Evolutionary conservation across 2,797 vertebrate species (phyloP), one percentile per base, ranked within the genome.

Genomic region (Triplophysa yarkandensis): DNA sequence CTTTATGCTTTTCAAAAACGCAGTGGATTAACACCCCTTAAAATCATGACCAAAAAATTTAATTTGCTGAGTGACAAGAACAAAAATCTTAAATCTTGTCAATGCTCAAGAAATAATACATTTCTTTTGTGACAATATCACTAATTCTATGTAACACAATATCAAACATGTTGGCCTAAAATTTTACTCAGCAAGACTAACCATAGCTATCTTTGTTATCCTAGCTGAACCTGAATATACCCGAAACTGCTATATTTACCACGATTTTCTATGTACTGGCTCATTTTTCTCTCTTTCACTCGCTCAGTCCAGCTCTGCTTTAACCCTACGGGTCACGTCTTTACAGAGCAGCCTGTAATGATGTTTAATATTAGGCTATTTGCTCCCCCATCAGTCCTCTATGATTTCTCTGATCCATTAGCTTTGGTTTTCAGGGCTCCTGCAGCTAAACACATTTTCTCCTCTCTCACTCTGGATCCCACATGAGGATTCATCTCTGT

Each of bases 401-500:
- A 86, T 87, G 69, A 81, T 80, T 80, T 80, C 85, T 84, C 74
- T 90, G 85, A 90, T 90, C 89, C 89, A 89, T 93, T 87, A 89
- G 87, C 87, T 79, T 63, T 87, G 81, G 89, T 91, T 82, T 76
- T 87, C 79, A 82, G 87, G 84, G 80, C 85, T 61, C 67, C 74
- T 81, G 80, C 84, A 84, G 86, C 85, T 85, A 82, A 88, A 77
- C 83, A 84, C 89, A 91, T 89, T 91, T 89, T 52, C 85, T 84
- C 9, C 81, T 83, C 82, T 77, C 65, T 76, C 76, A 55, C 86
- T 75, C 74, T 75, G 66, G 89, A 85, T 83, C 86, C 54, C 62
- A 86, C 71, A 83, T 85, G 34, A 78, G 83, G 86, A 88, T 86
- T 83, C 88, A 76, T 62, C 52, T 32, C 19, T 71, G 87, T 82